A percentile compares a stretch with the other conserved stretches of the same genome.
Conservation (phyloP, 2,888 invertebrate genomes). For the Metallyticus violacea region DNA sequence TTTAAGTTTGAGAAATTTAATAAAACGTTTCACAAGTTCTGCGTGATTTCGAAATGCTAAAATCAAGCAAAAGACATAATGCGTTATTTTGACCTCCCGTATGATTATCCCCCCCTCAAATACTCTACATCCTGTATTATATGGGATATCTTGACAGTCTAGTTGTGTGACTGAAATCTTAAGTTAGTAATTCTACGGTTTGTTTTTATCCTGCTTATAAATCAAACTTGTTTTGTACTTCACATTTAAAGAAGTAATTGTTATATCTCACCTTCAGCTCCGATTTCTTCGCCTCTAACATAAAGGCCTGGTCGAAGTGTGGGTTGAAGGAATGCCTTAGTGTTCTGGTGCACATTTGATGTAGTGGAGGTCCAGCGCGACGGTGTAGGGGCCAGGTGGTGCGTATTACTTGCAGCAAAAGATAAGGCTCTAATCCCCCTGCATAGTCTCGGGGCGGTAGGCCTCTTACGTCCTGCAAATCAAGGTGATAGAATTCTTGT, state of each 20-base stretch:
- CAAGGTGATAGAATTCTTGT: too few relatives aligned
- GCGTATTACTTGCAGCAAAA: constrained; percentile 43
- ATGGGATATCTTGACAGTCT: too few relatives aligned
- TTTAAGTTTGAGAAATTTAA: too few relatives aligned
- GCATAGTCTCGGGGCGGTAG: constrained; percentile 50
- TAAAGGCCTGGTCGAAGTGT: constrained; percentile 48
- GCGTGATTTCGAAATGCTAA: too few relatives aligned
- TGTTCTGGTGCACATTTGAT: constrained; percentile 46
- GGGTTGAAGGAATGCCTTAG: constrained; percentile 47
- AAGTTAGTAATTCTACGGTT: not conserved
- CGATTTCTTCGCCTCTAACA: constrained; percentile 43
- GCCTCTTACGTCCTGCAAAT: constrained; percentile 47
- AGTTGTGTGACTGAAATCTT: too few relatives aligned
- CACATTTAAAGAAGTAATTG: too few relatives aligned
- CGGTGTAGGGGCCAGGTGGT: constrained; percentile 42
- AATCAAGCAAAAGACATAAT: too few relatives aligned
- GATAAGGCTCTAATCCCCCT: constrained; percentile 46
- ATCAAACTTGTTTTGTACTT: too few relatives aligned
- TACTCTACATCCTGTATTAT: too few relatives aligned
- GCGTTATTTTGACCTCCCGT: too few relatives aligned
- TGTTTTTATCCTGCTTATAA: not conserved
- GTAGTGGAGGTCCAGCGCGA: constrained; percentile 44
- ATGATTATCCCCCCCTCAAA: too few relatives aligned
- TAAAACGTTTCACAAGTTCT: too few relatives aligned
- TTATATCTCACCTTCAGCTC: constrained; percentile 44